Conservation (phyloP, 1,140 invertebrate genomes). For the Saxidomus purpurata region DNA sequence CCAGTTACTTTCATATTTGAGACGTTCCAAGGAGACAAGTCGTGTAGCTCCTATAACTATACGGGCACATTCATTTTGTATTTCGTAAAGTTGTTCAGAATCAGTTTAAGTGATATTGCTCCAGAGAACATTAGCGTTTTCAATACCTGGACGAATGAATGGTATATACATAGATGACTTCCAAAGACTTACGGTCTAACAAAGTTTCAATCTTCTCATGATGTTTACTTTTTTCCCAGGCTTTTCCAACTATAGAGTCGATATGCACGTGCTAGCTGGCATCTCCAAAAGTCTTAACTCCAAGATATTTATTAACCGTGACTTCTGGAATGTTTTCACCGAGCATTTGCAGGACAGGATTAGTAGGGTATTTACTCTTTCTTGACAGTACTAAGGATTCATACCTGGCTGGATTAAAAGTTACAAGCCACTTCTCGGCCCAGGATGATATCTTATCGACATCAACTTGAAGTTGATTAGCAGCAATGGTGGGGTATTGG, state of each 20-base stretch:
- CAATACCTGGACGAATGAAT: constrained; percentile 22
- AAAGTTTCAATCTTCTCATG: constrained; percentile 31
- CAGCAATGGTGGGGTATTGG: neutral
- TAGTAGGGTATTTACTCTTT: neutral
- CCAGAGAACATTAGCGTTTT: no score
- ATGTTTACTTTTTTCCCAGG: constrained; percentile 10
- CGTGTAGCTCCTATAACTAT: no score
- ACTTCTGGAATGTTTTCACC: no score
- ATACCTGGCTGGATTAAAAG: constrained; percentile 64
- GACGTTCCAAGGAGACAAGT: no score
- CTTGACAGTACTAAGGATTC: constrained; percentile 66
- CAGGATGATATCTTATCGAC: no score
- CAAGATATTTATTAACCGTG: neutral
- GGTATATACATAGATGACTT: constrained; percentile 52
- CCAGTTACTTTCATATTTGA: no score
- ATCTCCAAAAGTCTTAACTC: neutral
- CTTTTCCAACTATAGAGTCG: neutral
- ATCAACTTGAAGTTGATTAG: neutral
- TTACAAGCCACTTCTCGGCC: no score
- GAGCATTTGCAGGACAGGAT: no score
- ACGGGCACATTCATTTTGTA: no score
- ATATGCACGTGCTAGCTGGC: no score
- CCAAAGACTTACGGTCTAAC: constrained; percentile 7
- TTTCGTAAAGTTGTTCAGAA: no score
- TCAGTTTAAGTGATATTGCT: no score